Evolutionary conservation across 2,888 invertebrate species (phyloP).

Genomic region (Drosophila subsilvestris): DNA sequence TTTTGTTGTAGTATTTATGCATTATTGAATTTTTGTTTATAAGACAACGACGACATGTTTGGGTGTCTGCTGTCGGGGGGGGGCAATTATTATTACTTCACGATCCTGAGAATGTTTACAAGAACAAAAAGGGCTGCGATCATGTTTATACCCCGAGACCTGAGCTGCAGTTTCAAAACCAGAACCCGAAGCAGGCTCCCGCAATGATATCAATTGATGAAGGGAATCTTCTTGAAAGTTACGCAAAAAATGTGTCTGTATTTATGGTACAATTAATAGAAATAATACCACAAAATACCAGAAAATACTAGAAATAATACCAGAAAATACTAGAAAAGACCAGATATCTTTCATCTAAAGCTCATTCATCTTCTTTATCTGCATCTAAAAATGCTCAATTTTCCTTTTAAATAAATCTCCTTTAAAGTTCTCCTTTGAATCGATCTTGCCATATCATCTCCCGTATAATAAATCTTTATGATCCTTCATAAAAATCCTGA

Average conservation of each 20-base stretch:
- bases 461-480: not conserved
- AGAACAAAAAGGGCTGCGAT: constrained; percentile 38
- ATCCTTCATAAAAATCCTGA: not conserved
- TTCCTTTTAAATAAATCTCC: not conserved
- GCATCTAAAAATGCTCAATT: not conserved
- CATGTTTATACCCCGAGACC: constrained; percentile 52
- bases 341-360: not conserved
- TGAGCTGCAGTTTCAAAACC: not conserved
- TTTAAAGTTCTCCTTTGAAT: not conserved
- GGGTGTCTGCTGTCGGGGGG: constrained; percentile 37
- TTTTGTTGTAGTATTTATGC: constrained; percentile 55
- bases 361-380: not conserved
- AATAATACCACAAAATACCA: not conserved
- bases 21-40: constrained; percentile 80
- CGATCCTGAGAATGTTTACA: constrained; percentile 59
- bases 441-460: not conserved
- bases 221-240: not conserved
- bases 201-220: constrained; percentile 46
- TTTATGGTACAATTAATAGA: fast-evolving
- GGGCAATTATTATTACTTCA: constrained; percentile 60
- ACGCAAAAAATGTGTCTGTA: not conserved
- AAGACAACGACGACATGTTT: constrained; percentile 58
- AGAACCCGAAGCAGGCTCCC: constrained; percentile 37
- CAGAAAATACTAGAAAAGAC: not conserved
- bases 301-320: not conserved